phyloP scores from a whole-genome alignment of 2,113 vertebrate species.

The Hystrix brachyura region DNA sequence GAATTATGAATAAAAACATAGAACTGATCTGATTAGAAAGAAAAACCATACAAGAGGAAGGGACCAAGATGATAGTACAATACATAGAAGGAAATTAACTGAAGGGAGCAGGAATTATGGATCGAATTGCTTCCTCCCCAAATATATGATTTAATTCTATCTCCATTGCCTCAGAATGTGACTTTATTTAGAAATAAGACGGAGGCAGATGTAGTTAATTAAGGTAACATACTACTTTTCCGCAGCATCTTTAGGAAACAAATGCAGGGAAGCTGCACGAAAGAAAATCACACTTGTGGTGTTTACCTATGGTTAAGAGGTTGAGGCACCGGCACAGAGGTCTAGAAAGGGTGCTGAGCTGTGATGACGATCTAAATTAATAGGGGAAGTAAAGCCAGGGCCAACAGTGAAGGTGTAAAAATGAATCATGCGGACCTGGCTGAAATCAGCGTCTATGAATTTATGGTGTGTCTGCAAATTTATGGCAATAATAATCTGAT shows the following conservation, averaged over 20 bases:
- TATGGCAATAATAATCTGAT: not conserved
- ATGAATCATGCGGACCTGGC: not conserved
- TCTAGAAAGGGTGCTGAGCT: not conserved
- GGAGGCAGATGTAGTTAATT: not conserved
- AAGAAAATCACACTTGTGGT: not conserved
- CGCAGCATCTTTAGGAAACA: not conserved
- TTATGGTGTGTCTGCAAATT: not conserved
- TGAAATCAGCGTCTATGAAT: slow-evolving; percentile 14
- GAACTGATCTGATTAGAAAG: not conserved
- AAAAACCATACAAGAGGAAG: not conserved
- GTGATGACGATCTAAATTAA: not conserved
- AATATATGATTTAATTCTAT: not conserved
- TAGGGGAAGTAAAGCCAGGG: not conserved
- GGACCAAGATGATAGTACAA: not conserved
- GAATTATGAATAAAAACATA: not conserved
- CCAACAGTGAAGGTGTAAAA: slow-evolving; percentile 45
- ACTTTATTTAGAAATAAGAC: not conserved
- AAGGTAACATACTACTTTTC: not conserved
- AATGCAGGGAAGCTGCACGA: not conserved
- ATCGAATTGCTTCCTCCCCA: not conserved
- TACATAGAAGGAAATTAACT: no score
- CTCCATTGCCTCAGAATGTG: not conserved
- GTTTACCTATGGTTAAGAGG: not conserved
- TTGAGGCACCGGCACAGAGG: not conserved
- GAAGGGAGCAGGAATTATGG: not conserved